Conservation (phyloP, 2,113 vertebrate genomes). For the Propithecus coquereli region DNA sequence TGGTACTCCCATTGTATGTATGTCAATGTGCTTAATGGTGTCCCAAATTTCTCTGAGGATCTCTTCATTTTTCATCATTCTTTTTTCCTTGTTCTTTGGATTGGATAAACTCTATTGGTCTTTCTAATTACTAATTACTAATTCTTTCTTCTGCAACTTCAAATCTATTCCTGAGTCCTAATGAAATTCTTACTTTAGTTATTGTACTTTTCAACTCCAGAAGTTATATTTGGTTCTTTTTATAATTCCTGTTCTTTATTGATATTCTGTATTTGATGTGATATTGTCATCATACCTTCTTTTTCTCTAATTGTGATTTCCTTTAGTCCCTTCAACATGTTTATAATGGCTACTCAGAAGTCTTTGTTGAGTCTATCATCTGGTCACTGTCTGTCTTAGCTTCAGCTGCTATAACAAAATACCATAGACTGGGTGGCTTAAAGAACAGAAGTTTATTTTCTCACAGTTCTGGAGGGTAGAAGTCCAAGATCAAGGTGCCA, state of each 20-base stretch:
- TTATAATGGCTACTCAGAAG: background rate
- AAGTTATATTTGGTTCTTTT: background rate
- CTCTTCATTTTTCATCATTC: background rate
- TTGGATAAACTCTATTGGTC: background rate
- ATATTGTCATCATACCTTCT: background rate
- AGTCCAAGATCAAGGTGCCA: background rate
- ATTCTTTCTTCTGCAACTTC: background rate
- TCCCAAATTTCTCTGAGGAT: background rate
- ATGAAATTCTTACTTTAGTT: background rate
- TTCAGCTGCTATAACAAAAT: background rate
- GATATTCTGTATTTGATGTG: background rate
- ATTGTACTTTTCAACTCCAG: background rate
- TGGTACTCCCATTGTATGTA: background rate
- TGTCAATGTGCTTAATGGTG: background rate
- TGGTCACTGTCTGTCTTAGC: background rate
- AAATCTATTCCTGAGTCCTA: background rate
- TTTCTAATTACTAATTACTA: background rate
- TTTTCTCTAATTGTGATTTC: background rate
- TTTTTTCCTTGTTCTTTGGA: background rate
- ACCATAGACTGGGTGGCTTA: background rate
- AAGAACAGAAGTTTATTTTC: background rate
- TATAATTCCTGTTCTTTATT: background rate
- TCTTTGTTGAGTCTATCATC: background rate
- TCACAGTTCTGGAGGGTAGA: background rate
- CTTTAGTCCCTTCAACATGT: background rate